Evolutionary conservation across 2,797 vertebrate genomes (phyloP).

Genomic region (Poeciliopsis presidionis): DNA sequence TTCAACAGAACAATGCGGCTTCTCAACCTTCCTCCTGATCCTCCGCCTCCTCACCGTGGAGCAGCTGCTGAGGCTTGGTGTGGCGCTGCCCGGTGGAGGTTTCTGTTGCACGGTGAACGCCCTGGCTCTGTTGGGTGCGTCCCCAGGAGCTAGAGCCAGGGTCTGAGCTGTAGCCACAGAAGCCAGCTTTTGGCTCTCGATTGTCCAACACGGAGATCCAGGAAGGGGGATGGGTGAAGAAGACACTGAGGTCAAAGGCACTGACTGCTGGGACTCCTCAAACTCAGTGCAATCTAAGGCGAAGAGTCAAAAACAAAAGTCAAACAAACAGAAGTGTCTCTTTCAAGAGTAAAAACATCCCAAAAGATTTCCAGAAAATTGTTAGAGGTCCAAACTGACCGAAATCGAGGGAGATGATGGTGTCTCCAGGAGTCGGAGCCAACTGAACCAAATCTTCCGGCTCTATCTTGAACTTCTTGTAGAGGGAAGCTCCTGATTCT

Average conservation of each 20-base stretch:
- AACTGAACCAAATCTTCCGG: conserved; percentile 93
- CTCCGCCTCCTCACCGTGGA: conserved; percentile 85
- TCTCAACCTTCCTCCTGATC: background rate
- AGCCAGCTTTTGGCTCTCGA: conserved; percentile 75
- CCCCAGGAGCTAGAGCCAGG: conserved; percentile 47
- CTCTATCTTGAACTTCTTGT: conserved; percentile 93
- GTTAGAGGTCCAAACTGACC: conserved; percentile 71
- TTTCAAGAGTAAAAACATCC: background rate
- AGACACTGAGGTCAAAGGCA: conserved; percentile 69
- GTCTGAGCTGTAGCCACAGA: conserved; percentile 4
- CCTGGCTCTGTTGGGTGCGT: conserved; percentile 76
- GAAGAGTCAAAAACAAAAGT: background rate
- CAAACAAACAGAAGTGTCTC: background rate
- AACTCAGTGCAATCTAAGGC: conserved; percentile 77
- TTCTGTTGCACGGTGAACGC: conserved; percentile 86
- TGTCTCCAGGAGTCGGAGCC: conserved; percentile 92
- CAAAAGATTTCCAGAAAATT: rapidly evolving
- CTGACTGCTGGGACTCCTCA: conserved; percentile 79
- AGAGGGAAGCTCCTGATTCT: conserved; percentile 85
- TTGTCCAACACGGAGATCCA: conserved; percentile 79
- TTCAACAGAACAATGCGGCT: background rate
- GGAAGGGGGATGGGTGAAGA: conserved; percentile 73
- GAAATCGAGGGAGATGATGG: conserved; percentile 91
- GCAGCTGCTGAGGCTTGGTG: conserved; percentile 91
- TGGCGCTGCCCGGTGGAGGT: conserved; percentile 81